phyloP scores from a whole-genome alignment of 1,140 invertebrate species.

The Polypedilum pembai region DNA sequence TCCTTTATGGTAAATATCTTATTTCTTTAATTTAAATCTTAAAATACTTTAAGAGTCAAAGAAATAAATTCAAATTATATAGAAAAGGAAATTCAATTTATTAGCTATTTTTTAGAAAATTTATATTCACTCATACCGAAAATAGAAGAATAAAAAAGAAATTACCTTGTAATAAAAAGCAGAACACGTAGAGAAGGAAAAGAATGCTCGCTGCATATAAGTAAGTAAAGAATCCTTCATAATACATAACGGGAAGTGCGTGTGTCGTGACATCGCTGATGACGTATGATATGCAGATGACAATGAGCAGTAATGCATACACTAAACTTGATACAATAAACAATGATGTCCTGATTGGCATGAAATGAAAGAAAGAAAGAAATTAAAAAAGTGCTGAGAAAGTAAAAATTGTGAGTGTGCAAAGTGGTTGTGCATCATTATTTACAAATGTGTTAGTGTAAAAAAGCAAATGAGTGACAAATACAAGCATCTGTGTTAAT shows the following conservation, averaged over 20 bases:
- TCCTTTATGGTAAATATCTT: too few species aligned
- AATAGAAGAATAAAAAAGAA: slow-evolving; percentile 31
- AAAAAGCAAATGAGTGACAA: not conserved
- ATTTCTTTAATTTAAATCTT: too few species aligned
- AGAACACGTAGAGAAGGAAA: slow-evolving; percentile 93
- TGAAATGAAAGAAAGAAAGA: slow-evolving; percentile 34
- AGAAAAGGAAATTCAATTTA: too few species aligned
- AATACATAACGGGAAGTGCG: slow-evolving; percentile 79
- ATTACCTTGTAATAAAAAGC: slow-evolving; percentile 80
- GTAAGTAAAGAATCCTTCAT: slow-evolving; percentile 97
- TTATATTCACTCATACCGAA: too few species aligned
- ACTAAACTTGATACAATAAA: slow-evolving; percentile 93
- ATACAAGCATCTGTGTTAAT: not conserved
- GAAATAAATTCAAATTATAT: too few species aligned
- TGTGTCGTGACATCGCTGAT: slow-evolving; percentile 89
- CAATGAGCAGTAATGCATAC: slow-evolving; percentile 84
- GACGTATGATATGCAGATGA: slow-evolving; percentile 85
- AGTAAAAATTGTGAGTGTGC: not conserved
- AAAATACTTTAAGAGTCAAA: too few species aligned
- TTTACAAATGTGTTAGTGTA: not conserved
- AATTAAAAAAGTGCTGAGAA: slow-evolving; percentile 26
- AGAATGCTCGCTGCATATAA: slow-evolving; percentile 90
- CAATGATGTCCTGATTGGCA: slow-evolving; percentile 73
- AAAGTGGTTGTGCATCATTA: not conserved
- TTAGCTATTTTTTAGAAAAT: too few species aligned